phyloP scores from a whole-genome alignment of 1,140 invertebrate genomes.

The Protaetia brevitarsis region DNA sequence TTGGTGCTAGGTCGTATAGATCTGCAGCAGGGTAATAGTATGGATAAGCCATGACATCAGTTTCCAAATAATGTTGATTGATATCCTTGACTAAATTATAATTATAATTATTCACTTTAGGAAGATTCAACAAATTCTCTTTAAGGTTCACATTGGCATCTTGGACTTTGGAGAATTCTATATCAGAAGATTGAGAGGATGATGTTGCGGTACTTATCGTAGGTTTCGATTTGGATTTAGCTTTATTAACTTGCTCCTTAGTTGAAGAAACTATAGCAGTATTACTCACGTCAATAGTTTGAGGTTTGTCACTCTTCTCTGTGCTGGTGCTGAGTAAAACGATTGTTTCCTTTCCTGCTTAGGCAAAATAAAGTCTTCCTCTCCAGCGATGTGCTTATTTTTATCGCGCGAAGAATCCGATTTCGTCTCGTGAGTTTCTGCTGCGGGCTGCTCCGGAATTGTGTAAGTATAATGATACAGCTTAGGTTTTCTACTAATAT shows the following conservation, averaged over 20 bases:
- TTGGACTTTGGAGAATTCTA: too few relatives aligned
- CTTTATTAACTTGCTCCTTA: too few relatives aligned
- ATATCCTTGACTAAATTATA: not conserved
- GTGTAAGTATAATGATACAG: not conserved
- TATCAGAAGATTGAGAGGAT: too few relatives aligned
- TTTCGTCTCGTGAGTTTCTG: not conserved
- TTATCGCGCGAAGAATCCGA: too few relatives aligned
- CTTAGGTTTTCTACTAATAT: not conserved
- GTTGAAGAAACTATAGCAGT: not conserved
- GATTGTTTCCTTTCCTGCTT: not conserved
- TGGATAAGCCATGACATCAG: not conserved
- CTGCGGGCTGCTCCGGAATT: not conserved
- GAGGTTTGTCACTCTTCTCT: too few relatives aligned
- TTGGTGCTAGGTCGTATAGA: not conserved
- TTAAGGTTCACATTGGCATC: not conserved
- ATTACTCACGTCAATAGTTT: not conserved
- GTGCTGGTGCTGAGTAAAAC: not conserved
- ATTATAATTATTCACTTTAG: not conserved
- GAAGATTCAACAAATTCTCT: not conserved
- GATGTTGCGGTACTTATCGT: too few relatives aligned
- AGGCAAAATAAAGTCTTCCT: not conserved
- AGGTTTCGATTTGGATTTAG: too few relatives aligned
- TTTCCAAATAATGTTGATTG: not conserved
- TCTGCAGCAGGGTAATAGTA: not conserved
- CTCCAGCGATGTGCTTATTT: too few relatives aligned